Conservation (phyloP, 2,888 invertebrate genomes). For the Ophion obscuratus region DNA sequence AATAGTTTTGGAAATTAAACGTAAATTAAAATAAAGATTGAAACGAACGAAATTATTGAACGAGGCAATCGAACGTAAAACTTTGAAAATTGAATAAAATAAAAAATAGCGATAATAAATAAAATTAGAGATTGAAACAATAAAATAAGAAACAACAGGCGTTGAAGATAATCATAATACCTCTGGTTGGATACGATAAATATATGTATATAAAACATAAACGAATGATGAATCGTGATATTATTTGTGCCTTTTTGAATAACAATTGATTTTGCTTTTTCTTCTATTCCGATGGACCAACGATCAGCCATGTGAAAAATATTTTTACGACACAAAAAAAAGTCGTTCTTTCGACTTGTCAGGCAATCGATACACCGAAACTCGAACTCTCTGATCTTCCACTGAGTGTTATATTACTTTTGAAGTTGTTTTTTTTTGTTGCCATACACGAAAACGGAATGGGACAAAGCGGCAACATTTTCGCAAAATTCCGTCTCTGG, state of each 20-base stretch:
- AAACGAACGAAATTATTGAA: constrained; percentile 70
- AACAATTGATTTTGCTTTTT: constrained; percentile 23
- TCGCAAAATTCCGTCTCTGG: neutral
- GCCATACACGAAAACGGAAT: neutral
- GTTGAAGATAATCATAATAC: constrained; percentile 65
- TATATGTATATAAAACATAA: constrained; percentile 42
- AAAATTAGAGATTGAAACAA: constrained; percentile 37
- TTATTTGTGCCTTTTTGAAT: constrained; percentile 52
- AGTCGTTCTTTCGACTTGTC: constrained; percentile 61
- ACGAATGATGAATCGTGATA: constrained; percentile 62
- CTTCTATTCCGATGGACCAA: constrained; percentile 2
- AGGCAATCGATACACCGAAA: constrained; percentile 56
- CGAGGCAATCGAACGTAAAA: constrained; percentile 69
- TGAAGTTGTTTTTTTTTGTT: neutral
- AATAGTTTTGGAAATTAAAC: constrained; percentile 77
- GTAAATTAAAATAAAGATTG: constrained; percentile 69
- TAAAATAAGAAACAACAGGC: constrained; percentile 44
- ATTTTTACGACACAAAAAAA: constrained; percentile 47
- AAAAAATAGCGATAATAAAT: constrained; percentile 33
- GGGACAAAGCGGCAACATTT: neutral
- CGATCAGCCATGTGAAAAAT: constrained; percentile 32
- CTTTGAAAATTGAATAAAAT: constrained; percentile 38
- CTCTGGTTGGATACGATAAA: constrained; percentile 65
- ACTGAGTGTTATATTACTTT: constrained; percentile 13
- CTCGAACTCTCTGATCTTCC: constrained; percentile 56